A percentile compares a stretch with the other conserved stretches of the same genome.
Conservation (phyloP, 2,797 vertebrate genomes). For the Alectoris magna region DNA sequence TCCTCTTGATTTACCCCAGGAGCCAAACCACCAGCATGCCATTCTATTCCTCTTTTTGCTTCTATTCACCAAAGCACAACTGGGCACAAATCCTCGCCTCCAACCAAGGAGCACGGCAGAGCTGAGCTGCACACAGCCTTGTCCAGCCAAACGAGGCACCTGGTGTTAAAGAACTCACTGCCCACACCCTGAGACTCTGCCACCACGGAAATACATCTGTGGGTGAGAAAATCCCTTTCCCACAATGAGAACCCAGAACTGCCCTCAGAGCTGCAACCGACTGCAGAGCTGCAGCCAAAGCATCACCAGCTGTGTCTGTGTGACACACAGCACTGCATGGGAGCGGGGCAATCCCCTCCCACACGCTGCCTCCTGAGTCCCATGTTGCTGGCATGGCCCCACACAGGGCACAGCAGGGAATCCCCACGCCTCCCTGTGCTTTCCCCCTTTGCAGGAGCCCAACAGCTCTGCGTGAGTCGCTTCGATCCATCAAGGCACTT, state of each 20-base stretch:
- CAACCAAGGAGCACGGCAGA: fast-evolving
- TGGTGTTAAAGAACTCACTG: too few species aligned
- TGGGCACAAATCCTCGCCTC: neutral
- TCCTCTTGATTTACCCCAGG: neutral
- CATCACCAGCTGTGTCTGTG: neutral
- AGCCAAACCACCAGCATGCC: neutral
- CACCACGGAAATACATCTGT: too few species aligned
- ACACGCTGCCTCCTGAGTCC: fast-evolving
- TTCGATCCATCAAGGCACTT: neutral
- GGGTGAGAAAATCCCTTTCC: too few species aligned
- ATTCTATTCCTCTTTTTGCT: fast-evolving
- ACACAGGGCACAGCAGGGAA: neutral
- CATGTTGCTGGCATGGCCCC: neutral
- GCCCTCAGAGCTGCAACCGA: too few species aligned
- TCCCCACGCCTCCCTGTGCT: fast-evolving
- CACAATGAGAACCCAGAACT: too few species aligned
- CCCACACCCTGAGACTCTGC: too few species aligned
- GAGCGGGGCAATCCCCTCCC: neutral
- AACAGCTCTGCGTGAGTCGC: fast-evolving
- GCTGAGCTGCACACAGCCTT: too few species aligned
- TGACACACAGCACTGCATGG: neutral
- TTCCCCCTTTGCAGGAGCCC: neutral
- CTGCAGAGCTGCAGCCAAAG: neutral
- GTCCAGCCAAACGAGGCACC: too few species aligned
- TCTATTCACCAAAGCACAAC: neutral